phyloP scores from a whole-genome alignment of 2,888 invertebrate species.

The Apamea anceps region DNA sequence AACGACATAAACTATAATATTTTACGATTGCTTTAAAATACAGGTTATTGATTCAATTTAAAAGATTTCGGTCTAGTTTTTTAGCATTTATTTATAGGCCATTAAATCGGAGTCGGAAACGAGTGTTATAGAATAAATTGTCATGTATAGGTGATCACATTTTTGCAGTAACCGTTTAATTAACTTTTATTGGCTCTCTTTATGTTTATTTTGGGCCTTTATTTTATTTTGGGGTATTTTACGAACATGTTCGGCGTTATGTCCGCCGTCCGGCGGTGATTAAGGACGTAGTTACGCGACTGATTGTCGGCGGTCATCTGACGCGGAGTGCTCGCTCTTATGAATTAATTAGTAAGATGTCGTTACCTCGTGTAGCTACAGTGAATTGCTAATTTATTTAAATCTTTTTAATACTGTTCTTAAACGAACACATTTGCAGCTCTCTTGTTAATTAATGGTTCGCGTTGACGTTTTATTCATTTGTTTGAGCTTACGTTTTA shows the following conservation, averaged over 20 bases:
- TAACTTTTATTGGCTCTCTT: constrained; percentile 34
- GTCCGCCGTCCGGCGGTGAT: constrained; percentile 25
- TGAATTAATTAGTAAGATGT: constrained; percentile 34
- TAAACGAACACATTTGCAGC: constrained; percentile 20
- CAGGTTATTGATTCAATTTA: constrained; percentile 54
- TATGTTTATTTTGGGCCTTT: constrained; percentile 25
- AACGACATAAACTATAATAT: constrained; percentile 44
- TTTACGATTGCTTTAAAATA: constrained; percentile 47
- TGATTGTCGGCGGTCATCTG: constrained; percentile 9
- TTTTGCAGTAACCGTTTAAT: constrained; percentile 40
- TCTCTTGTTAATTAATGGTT: constrained; percentile 32
- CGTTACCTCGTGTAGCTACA: constrained; percentile 6
- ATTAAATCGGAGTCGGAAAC: constrained; percentile 30
- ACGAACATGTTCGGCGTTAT: constrained; percentile 8
- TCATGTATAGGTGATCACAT: constrained; percentile 20
- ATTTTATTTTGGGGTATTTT: constrained; percentile 16
- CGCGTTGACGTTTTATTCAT: neutral
- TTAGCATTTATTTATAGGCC: constrained; percentile 21
- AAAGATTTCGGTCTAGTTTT: constrained; percentile 46
- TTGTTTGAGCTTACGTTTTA: neutral
- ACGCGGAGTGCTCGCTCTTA: constrained; percentile 10
- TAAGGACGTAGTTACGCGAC: constrained; percentile 5
- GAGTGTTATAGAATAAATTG: constrained; percentile 29
- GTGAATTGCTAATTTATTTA: constrained; percentile 13
- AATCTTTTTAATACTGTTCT: constrained; percentile 24